A percentile compares a stretch with the other conserved stretches of the same genome.
Conservation (phyloP, 2,888 invertebrate species). For the Stegana nigrithorax region DNA sequence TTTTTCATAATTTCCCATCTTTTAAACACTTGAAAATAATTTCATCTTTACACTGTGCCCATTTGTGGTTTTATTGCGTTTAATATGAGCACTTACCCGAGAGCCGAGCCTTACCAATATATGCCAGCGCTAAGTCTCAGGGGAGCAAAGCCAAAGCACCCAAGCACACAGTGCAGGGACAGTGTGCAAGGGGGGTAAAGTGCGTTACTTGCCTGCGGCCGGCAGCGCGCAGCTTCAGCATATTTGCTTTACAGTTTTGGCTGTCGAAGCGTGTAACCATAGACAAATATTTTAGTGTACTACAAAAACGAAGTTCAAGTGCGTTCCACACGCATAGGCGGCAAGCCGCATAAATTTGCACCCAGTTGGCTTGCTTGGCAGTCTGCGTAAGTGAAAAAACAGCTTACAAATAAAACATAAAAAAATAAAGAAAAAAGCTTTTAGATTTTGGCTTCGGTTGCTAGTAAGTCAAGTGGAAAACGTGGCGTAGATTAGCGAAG, state of each 20-base stretch:
- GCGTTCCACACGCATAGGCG: too few species aligned
- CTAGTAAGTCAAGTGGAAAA: conserved; percentile 23
- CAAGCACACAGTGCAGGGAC: too few species aligned
- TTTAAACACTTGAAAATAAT: conserved; percentile 54
- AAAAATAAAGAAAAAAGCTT: conserved; percentile 11
- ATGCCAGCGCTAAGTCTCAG: conserved; percentile 37
- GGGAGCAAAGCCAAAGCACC: conserved; percentile 24
- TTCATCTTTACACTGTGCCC: conserved; percentile 18
- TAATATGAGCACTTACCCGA: conserved; percentile 7
- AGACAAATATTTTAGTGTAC: conserved; percentile 49
- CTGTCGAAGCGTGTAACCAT: conserved; percentile 57
- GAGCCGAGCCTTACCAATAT: background rate
- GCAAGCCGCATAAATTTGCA: conserved; percentile 56
- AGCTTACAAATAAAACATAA: background rate
- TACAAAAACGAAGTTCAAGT: conserved; percentile 38
- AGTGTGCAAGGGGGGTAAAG: conserved; percentile 46
- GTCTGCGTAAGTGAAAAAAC: too few species aligned
- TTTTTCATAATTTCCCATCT: conserved; percentile 60
- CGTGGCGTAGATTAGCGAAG: conserved; percentile 20
- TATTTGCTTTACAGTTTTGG: conserved; percentile 59
- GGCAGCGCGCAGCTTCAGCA: conserved; percentile 24
- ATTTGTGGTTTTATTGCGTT: conserved; percentile 30
- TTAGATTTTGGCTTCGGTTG: conserved; percentile 2
- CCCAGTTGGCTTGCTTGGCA: conserved; percentile 23
- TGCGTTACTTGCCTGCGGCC: conserved; percentile 47